phyloP scores from a whole-genome alignment of 2,888 invertebrate species.

The Pseudanteris insignis region DNA sequence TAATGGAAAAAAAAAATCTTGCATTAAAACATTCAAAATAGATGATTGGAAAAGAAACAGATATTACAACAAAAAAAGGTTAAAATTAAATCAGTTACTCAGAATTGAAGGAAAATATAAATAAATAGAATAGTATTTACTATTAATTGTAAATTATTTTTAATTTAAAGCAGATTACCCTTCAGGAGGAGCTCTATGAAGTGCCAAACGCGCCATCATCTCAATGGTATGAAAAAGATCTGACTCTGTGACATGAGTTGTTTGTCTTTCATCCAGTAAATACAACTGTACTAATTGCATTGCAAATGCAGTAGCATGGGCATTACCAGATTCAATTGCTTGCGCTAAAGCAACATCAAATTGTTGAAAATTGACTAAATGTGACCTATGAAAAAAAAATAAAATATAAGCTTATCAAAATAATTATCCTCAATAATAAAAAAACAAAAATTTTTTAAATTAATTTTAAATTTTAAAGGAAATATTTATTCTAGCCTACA shows the following conservation, averaged over 20 bases:
- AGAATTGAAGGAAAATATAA: too few relatives aligned
- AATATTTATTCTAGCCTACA: too few relatives aligned
- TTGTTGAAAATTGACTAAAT: conserved; percentile 71
- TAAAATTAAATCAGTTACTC: too few relatives aligned
- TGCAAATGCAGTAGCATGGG: conserved; percentile 85
- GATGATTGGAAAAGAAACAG: too few relatives aligned
- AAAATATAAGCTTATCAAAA: too few relatives aligned
- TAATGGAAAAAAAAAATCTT: too few relatives aligned
- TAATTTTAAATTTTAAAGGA: too few relatives aligned
- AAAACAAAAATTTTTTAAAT: too few relatives aligned
- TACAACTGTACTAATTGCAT: conserved; percentile 91
- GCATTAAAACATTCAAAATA: too few relatives aligned
- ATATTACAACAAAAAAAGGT: too few relatives aligned
- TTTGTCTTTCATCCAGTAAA: conserved; percentile 84
- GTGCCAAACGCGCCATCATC: conserved; percentile 79
- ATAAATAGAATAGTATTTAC: too few relatives aligned
- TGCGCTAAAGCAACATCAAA: conserved; percentile 85
- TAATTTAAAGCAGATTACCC: conserved; percentile 68
- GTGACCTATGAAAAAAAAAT: conserved; percentile 60
- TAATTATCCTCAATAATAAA: too few relatives aligned
- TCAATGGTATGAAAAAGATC: conserved; percentile 91
- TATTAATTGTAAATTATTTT: not conserved
- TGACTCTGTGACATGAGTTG: conserved; percentile 79
- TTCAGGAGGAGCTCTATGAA: conserved; percentile 81
- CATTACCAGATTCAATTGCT: conserved; percentile 86